phyloP scores from a whole-genome alignment of 2,113 vertebrate genomes.

The Bostrychus sinensis region DNA sequence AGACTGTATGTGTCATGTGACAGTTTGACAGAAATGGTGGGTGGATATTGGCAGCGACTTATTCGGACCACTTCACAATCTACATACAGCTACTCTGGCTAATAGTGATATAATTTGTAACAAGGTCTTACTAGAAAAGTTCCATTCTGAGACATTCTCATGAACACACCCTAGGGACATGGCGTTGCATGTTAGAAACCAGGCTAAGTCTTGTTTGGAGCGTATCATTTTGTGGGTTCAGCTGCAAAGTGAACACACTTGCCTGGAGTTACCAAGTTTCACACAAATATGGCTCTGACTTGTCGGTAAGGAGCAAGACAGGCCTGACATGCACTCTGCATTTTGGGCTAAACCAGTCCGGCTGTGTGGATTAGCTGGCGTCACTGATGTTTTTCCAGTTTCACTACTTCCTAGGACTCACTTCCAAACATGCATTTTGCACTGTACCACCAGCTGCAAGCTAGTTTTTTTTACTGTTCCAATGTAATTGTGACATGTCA shows the following conservation, averaged over 20 bases:
- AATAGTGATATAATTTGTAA: conserved; percentile 9
- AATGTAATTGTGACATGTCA: conserved; percentile 29
- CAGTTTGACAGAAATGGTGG: conserved; percentile 14
- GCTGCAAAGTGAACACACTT: conserved; percentile 52
- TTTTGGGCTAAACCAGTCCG: conserved; percentile 67
- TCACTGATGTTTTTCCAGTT: conserved; percentile 73
- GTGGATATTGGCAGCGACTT: conserved; percentile 9
- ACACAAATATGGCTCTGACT: conserved; percentile 37
- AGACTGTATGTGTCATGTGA: background rate
- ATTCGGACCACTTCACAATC: background rate
- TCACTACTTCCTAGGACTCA: conserved; percentile 41
- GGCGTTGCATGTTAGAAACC: conserved; percentile 5
- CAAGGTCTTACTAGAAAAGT: background rate
- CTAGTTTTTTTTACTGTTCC: background rate
- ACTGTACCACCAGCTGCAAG: conserved; percentile 3
- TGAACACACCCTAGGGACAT: conserved; percentile 33
- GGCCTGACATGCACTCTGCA: conserved; percentile 24
- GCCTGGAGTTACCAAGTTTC: conserved; percentile 43
- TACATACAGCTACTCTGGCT: background rate
- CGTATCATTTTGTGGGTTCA: conserved; percentile 41
- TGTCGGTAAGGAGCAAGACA: conserved; percentile 21
- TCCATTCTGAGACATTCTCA: conserved; percentile 23
- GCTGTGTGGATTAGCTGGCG: conserved; percentile 58
- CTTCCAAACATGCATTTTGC: conserved; percentile 20
- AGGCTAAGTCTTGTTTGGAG: conserved; percentile 17